Base-by-base conservation (phyloP, 2,888 invertebrate genomes). In the Portevinia maculata region DNA sequence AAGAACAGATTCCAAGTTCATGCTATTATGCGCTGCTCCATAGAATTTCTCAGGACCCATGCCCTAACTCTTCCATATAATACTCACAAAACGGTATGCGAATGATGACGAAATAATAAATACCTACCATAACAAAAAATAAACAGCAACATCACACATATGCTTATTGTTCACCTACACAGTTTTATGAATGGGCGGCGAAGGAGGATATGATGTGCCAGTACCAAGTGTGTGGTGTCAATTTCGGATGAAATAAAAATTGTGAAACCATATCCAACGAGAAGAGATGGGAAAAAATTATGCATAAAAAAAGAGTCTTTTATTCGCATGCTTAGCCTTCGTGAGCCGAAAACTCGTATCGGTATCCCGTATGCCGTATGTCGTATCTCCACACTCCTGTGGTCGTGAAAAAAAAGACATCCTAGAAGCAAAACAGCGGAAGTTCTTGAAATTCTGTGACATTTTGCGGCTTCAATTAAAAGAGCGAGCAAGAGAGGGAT, bases 381-480 rank as follows among this genome's bases (percentile, higher is more conserved):
- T 39, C 19, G 5, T 46, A 41, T 32, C 8, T 15, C 52, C 19
- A 13, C 13, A 13, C 34, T 46, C 34, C 8, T 52, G 30, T 28
- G 46, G 65, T 73, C 65, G 52, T 21, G 17, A 3, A 44, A 19
- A 19, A 11, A 9, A 44, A 19, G 11, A 19, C 1, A 17, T 1
- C 8, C 0, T 1, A 44, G 19, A 4, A 19, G 3, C 4, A 11
- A 17, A 32, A 15, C 28, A 59, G 67, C 74, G 74, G 78, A 83
- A 78, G 78, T 78, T 78, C 78, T 83, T 67, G 71, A 83, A 83
- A 73, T 83, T 83, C 57, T 78, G 67, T 78, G 71, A 73, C 83
- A 83, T 73, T 83, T 62, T 83, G 78, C 67, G 83, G 83, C 78
- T 83, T 83, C 83, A 78, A 83, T 83, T 83, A 71, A 71, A 83